Evolutionary conservation across 2,888 invertebrate species (phyloP), one percentile per base, ranked within the genome.

Genomic region (Cerceris ruficornis): DNA sequence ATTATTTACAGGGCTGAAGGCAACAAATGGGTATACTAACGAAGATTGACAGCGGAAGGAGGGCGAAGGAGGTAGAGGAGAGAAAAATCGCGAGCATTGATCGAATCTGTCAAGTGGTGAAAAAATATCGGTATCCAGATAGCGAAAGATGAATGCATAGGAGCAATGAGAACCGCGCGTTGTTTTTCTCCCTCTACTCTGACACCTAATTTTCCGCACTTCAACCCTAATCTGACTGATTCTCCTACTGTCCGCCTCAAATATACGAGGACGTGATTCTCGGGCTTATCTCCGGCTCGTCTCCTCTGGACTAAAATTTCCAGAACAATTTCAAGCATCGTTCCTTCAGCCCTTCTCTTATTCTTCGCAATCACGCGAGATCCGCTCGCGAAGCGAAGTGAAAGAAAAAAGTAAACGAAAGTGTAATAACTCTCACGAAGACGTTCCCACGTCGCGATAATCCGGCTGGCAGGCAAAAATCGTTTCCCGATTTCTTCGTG

Each of bases 191-290:
- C 58, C 50, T 66, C 66, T 64, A 79, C 76, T 69, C 84, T 84
- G 88, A 88, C 87, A 88, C 83, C 87, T 87, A 88, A 88, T 88
- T 88, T 88, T 84, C 88, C 87, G 87, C 88, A 84, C 87, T 87
- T 87, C 88, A 80, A 83, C 86, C 83, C 83, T 87, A 87, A 88
- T 88, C 85, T 83, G 78, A 83, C 83, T 77, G 84, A 83, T 84
- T 83, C 87, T 80, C 64, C 75, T 71, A 83, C 80, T 82, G 82
- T 81, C 87, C 66, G 75, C 61, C 60, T 77, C 67, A 55, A 73
- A 78, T 83, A 66, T 80, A 77, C 62, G 69, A 60, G 68, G 17
- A 55, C 61, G 74, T 54, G 69, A 77, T 66, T 74, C 75, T 60
- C 61, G 41, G 74, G 75, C 57, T 65, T 80, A 71, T 57, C 62